Evolutionary conservation across 2,797 vertebrate species (phyloP), one percentile per base, ranked within the genome.

Genomic region (Melanotaenia boesemani): DNA sequence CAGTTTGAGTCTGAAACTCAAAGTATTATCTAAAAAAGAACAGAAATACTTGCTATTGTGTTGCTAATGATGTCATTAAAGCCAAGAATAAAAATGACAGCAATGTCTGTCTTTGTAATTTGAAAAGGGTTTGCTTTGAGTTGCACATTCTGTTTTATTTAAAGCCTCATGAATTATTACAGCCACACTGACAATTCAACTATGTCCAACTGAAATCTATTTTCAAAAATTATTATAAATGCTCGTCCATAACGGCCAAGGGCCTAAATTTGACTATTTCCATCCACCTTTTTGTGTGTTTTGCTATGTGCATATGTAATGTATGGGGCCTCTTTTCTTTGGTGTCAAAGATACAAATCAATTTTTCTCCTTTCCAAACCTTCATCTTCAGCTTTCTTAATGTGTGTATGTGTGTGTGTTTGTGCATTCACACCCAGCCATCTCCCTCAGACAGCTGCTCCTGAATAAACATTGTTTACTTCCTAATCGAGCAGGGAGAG

Each of bases 401-500:
- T 72, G 62, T 44, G 52, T 56, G 41, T 72, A 65, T 69, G 55
- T 63, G 82, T 72, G 70, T 72, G 61, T 67, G 74, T 67, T 4
- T 20, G 67, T 50, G 61, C 44, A 66, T 79, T 60, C 11, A 34
- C 50, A 62, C 64, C 39, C 58, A 70, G 63, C 59, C 80, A 67
- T 86, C 72, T 92, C 82, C 78, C 87, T 77, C 46, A 85, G 84
- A 93, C 91, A 93, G 92, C 89, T 93, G 92, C 88, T 92, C 72
- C 80, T 93, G 92, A 93, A 93, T 93, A 93, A 93, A 93, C 91
- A 93, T 93, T 91, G 89, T 92, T 93, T 92, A 92, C 88, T 88
- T 91, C 79, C 79, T 91, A 91, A 93, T 93, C 84, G 86, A 89
- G 86, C 81, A 75, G 84, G 82, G 89, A 91, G 75, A 82, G 72